Evolutionary conservation across 1,140 invertebrate species (phyloP), one percentile per base, ranked within the genome.

Genomic region (Bombus cullumanus): DNA sequence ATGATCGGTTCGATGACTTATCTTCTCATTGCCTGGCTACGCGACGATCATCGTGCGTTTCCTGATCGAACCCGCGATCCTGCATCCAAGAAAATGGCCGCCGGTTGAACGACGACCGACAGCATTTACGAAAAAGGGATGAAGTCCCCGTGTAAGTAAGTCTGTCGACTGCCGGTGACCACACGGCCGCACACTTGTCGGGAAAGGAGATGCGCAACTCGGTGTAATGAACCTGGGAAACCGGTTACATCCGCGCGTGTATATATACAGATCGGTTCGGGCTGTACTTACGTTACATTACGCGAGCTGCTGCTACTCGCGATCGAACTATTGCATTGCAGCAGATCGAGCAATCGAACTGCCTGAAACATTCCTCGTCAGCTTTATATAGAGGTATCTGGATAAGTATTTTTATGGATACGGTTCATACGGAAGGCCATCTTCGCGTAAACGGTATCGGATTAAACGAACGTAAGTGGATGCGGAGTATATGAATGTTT

Each of bases 151-250:
- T 83, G 85, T 86, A 91, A 89, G 87, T 87, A 91, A 88, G 88
- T 88, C 89, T 87, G 91, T 73, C 72, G 85, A 83, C 86, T 88
- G 89, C 83, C 72, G 86, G 88, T 91, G 89, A 91, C 90, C 91
- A 92, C 92, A 90, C 72, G 90, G 86, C 88, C 83, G 88, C 88
- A 91, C 92, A 92, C 91, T 93, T 94, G 92, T 93, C 93, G 92
- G 92, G 94, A 94, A 93, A 94, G 93, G 94, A 95, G 93, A 94
- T 94, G 93, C 92, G 93, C 93, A 86, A 86, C 87, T 88, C 92
- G 93, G 94, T 93, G 94, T 95, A 95, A 95, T 95, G 94, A 95
- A 95, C 94, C 94, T 94, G 92, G 92, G 88, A 94, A 95, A 95
- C 94, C 94, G 94, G 94, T 95, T 95, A 92, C 93, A 93, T 92